Evolutionary conservation across 1,140 invertebrate genomes (phyloP), one percentile per base, ranked within the genome.

Genomic region (Eurosta solidaginis): DNA sequence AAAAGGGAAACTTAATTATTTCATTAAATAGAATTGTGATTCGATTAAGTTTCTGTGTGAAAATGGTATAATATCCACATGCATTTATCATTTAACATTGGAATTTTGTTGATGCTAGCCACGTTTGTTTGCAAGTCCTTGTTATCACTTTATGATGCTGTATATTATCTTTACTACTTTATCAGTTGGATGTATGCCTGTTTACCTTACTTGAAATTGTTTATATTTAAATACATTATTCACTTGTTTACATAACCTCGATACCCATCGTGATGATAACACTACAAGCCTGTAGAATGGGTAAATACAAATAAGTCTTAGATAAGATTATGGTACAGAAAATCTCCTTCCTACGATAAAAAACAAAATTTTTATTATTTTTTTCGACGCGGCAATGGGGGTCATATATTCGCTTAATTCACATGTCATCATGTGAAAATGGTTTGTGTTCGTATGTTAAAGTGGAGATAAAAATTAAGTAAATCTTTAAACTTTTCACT

Each of bases 91-190:
- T n/a, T n/a, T n/a, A n/a, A n/a, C n/a, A n/a, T n/a, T 25, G 54
- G 33, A 40, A 40, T 36, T 68, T 22, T 68, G 17, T 40, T 33
- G 25, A 29, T 33, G 12, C 14, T 17, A 59, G 27, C 10, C 12
- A 59, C 9, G 27, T 59, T n/a, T 59, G 54, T 10, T 6, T 12
- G 6, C 33, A 40, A 40, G 27, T 10, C 6, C 33, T 59, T 25
- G 20, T 7, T 1, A 17, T 17, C 42, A 47, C 1, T 47, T 68
- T 68, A 81, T 80, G 83, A 85, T 84, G 84, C 84, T 83, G 82
- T 82, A 82, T 78, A 27, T 79, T 83, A 83, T 83, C 81, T 82
- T 77, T 80, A 63, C 74, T 79, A 85, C 81, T 78, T 76, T 81
- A 63, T 68, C 59, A 68, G 33, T 12, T 68, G 29, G n/a, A 7